Conservation (phyloP, 1,140 invertebrate genomes). For the Pteromalus puparum region DNA sequence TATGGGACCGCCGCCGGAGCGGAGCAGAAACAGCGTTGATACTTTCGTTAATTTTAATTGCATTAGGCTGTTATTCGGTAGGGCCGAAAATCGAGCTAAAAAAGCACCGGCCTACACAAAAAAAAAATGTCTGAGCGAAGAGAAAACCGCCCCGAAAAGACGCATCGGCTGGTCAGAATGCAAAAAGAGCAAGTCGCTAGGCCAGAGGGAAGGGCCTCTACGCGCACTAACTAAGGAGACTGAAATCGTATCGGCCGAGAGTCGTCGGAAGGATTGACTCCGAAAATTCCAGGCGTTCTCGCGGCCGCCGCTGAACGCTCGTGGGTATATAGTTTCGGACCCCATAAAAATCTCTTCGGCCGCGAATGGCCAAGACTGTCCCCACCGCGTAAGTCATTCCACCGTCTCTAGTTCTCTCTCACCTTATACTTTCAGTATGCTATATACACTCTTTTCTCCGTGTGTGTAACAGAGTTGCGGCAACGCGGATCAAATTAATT, state of each 20-base stretch:
- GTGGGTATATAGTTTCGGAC: constrained; percentile 55
- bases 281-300: constrained; percentile 66
- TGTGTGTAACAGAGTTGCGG: neutral
- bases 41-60: constrained; percentile 47
- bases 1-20: neutral
- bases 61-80: constrained; percentile 28
- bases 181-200: neutral
- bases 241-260: constrained; percentile 50
- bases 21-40: neutral
- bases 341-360: constrained; percentile 72
- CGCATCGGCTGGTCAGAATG: constrained; percentile 14
- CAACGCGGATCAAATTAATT: constrained; percentile 51
- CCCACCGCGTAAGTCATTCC: constrained; percentile 47
- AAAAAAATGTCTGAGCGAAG: neutral
- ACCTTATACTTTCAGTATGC: neutral
- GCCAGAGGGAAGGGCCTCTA: neutral
- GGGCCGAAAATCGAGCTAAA: constrained; percentile 4
- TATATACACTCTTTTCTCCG: neutral
- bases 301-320: constrained; percentile 54
- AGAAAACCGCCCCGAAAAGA: constrained; percentile 37
- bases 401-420: neutral
- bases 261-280: constrained; percentile 55
- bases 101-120: neutral
- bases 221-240: neutral
- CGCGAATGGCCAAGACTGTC: constrained; percentile 52